Base-by-base conservation (phyloP, 2,888 invertebrate genomes). In the Ormyrus pomaceus region DNA sequence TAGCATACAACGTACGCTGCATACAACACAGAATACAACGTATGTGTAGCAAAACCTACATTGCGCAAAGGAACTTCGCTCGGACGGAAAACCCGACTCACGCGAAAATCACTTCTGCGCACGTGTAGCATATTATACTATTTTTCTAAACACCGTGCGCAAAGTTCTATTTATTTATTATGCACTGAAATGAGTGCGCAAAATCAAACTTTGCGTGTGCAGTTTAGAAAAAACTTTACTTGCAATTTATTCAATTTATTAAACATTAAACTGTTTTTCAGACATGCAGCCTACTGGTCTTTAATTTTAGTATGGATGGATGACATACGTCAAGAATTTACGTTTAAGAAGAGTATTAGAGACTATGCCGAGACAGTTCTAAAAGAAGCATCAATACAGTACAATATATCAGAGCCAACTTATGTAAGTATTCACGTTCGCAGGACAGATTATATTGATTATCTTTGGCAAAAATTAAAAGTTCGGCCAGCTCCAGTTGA, bases 351-450 rank as follows among this genome's bases (percentile, higher is more conserved):
- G 80, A 91, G 90, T 83, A 87, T 93, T 80, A 86, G 91, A 72
- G 88, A 90, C 34, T 91, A 92, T 82, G 92, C 92, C 68, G 91
- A 92, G 81, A 91, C 88, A 80, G 89, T 92, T 72, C 85, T 93
- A 48, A 87, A 87, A 77, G 87, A 89, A 61, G 86, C 87, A 51
- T 87, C 88, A 5, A 82, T 85, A 61, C 85, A 86, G 61, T 86
- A 86, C 80, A 87, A 88, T 69, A 77, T 89, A 45, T 84, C 84
- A 9, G 86, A 88, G 59, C 86, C 89, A 61, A 90, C 91, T 11
- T 93, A 91, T 83, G 91, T 93, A 13, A 93, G 93, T 68, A 91
- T 93, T 59, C 93, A 93, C 83, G 92, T 93, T 7, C 88, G 93
- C 68, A 89, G 93, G 76, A 93, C 93, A 1, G 93, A 93, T 86